Evolutionary conservation across 1,140 invertebrate species (phyloP).

Genomic region (Drosophila busckii): DNA sequence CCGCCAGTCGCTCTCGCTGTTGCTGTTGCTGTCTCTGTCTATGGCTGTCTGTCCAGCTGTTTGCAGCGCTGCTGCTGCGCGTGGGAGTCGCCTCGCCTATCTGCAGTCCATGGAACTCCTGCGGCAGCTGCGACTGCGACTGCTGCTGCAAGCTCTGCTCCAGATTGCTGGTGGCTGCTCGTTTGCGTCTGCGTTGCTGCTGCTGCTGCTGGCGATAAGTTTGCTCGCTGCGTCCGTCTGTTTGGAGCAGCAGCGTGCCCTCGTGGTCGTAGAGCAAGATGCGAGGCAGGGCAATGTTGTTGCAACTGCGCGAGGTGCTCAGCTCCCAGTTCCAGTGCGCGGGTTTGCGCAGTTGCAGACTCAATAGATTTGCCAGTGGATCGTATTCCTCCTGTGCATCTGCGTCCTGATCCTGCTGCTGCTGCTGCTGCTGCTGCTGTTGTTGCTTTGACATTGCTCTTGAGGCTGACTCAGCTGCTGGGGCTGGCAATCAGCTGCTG

Average conservation of each 20-base stretch:
- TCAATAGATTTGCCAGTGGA: constrained; percentile 67
- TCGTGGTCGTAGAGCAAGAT: constrained; percentile 80
- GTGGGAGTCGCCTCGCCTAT: constrained; percentile 58
- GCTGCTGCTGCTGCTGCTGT: constrained; percentile 9
- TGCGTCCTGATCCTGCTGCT: constrained; percentile 2
- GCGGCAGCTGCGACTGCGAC: constrained; percentile 41
- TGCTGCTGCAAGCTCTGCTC: constrained; percentile 31
- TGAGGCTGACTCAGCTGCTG: constrained; percentile 16
- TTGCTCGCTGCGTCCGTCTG: constrained; percentile 44
- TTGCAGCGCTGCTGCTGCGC: no score
- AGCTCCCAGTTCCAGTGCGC: constrained; percentile 81
- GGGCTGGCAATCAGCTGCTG: background rate
- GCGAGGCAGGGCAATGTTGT: constrained; percentile 79
- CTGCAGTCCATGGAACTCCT: constrained; percentile 53
- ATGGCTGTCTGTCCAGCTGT: no score
- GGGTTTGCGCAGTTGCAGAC: constrained; percentile 79
- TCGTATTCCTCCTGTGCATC: constrained; percentile 20
- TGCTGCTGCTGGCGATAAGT: constrained; percentile 27
- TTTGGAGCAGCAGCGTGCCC: constrained; percentile 79
- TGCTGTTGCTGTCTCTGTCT: background rate
- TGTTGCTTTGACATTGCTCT: constrained; percentile 47
- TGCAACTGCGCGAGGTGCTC: constrained; percentile 80
- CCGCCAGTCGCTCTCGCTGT: constrained; percentile 9
- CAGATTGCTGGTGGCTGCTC: constrained; percentile 48
- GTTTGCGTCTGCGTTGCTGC: constrained; percentile 27